phyloP scores from a whole-genome alignment of 2,888 invertebrate genomes.

The Embidobia sp. region DNA sequence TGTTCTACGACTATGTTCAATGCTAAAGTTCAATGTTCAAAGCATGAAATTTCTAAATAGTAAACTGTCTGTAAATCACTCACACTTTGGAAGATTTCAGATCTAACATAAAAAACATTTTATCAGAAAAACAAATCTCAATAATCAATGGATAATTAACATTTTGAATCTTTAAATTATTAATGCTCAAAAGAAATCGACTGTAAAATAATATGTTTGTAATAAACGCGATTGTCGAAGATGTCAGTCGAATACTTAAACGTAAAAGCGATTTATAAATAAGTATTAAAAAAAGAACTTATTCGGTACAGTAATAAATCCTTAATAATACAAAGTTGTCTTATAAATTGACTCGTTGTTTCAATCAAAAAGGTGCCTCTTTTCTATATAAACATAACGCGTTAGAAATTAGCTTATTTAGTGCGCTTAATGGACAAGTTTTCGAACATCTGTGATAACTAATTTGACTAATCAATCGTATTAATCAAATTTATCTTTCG shows the following conservation, averaged over 20 bases:
- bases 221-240: conserved; percentile 15
- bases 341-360: not conserved
- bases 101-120: too few species aligned
- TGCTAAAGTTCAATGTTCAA: too few species aligned
- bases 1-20: too few species aligned
- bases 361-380: not conserved
- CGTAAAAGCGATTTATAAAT: conserved; percentile 7
- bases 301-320: not conserved
- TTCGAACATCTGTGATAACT: too few species aligned
- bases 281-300: conserved; percentile 20
- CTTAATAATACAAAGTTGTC: not conserved
- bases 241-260: conserved; percentile 33
- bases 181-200: too few species aligned
- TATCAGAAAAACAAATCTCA: too few species aligned
- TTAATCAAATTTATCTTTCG: not conserved
- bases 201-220: not conserved
- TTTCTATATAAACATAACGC: not conserved
- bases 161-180: too few species aligned
- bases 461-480: not conserved
- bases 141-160: too few species aligned
- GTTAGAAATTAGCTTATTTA: not conserved
- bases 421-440: not conserved
- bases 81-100: too few species aligned
- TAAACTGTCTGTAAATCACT: too few species aligned
- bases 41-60: too few species aligned